A percentile compares a stretch with the other conserved stretches of the same genome.
Evolutionary conservation across 2,113 vertebrate species (phyloP).

Genomic region (Erinaceus europaeus): DNA sequence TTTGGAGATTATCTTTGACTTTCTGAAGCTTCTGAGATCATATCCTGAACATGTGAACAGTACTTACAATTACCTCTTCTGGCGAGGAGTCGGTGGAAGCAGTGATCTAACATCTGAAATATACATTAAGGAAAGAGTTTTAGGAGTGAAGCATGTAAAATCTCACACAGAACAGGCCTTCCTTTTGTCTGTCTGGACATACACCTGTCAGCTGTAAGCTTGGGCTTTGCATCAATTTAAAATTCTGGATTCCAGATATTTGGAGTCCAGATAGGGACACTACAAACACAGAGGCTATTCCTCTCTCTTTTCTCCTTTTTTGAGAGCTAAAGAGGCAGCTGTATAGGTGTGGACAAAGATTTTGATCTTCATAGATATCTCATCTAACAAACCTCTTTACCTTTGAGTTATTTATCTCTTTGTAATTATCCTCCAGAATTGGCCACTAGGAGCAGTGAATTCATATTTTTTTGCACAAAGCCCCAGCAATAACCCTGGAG

Average conservation of each 20-base stretch:
- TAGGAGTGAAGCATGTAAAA: not conserved
- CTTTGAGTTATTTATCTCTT: not conserved
- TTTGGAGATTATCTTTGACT: not conserved
- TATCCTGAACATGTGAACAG: slow-evolving; percentile 5
- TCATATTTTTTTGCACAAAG: too few species aligned
- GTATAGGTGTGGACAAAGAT: not conserved
- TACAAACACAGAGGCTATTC: not conserved
- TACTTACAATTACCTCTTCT: slow-evolving; percentile 33
- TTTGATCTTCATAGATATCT: not conserved
- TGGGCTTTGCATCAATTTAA: slow-evolving; percentile 30
- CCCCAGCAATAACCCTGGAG: not conserved
- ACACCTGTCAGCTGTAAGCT: slow-evolving; percentile 55
- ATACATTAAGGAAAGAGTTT: slow-evolving; percentile 2
- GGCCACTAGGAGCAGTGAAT: too few species aligned
- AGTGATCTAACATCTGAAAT: not conserved
- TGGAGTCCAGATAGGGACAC: not conserved
- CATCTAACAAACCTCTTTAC: not conserved
- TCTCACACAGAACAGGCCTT: slow-evolving; percentile 2
- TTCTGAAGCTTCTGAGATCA: slow-evolving; percentile 34
- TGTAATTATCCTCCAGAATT: not conserved
- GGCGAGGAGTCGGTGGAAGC: not conserved
- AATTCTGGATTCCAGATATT: not conserved
- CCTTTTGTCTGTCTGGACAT: slow-evolving; percentile 33
- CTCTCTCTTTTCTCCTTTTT: not conserved
- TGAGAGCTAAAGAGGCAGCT: not conserved